These are phyloP conservation scores for Zapus hudsonius DNA, from an alignment of 2,113 vertebrate genomes.

Conservation along the genomic window DNA sequence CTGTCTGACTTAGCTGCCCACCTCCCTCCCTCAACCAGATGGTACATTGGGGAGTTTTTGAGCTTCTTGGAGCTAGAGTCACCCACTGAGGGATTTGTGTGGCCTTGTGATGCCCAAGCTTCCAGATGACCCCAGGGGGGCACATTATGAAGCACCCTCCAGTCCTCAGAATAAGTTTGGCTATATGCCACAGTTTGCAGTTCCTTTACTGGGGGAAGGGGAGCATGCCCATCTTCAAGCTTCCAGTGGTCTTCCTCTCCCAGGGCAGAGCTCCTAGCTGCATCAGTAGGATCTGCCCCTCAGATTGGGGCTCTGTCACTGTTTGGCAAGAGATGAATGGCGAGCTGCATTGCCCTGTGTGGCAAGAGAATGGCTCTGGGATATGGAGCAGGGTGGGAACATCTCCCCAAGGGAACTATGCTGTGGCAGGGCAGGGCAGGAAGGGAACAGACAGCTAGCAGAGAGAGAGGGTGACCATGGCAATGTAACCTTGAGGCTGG, in stretches of 20 bases:
- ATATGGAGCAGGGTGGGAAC: no score
- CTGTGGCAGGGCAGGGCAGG: background rate
- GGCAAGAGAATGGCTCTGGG: no score
- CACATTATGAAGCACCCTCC: background rate
- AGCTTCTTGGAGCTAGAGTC: background rate
- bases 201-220: background rate
- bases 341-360: no score
- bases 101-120: background rate
- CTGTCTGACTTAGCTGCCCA: background rate
- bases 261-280: background rate
- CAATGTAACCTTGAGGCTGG: no score
- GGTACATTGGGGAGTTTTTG: no score
- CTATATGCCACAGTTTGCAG: background rate
- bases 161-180: background rate
- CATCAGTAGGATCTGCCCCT: background rate
- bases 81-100: background rate
- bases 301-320: fast-evolving
- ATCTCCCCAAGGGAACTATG: no score
- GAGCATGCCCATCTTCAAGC: no score
- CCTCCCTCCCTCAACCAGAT: background rate
- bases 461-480: background rate
- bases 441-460: background rate
- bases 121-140: no score
- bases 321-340: no score
- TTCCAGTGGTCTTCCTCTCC: no score